phyloP scores from a whole-genome alignment of 2,797 vertebrate species.

The Pyrrhura leucotis region DNA sequence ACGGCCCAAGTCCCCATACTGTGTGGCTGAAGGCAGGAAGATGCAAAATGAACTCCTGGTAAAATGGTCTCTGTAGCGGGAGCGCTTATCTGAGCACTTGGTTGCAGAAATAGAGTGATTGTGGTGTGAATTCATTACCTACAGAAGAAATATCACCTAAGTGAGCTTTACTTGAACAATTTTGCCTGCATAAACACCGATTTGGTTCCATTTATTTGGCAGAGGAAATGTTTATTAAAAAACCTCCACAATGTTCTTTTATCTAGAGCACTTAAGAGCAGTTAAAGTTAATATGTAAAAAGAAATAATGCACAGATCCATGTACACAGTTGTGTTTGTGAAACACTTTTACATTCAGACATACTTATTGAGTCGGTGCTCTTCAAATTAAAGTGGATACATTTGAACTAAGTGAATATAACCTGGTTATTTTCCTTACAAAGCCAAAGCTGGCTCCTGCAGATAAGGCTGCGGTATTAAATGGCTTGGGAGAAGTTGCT shows the following conservation, averaged over 20 bases:
- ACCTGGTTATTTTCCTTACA: slow-evolving; percentile 1
- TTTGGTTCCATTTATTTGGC: background rate
- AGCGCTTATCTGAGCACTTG: background rate
- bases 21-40: background rate
- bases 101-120: background rate
- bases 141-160: background rate
- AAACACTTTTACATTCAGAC: background rate
- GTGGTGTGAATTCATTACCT: background rate
- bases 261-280: background rate
- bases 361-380: background rate
- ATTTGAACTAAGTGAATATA: background rate
- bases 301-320: background rate
- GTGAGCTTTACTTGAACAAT: background rate
- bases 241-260: background rate
- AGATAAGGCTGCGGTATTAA: background rate
- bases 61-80: background rate
- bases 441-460: background rate
- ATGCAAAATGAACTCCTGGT: background rate
- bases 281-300: background rate
- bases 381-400: background rate
- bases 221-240: background rate
- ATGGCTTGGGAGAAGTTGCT: background rate
- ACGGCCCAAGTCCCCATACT: background rate
- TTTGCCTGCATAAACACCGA: background rate
- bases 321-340: background rate